Percentiles rank a stretch among this genome's conserved stretches.
Evolutionary conservation across 2,888 invertebrate species (phyloP).

Genomic region (Drosophila longiperda): DNA sequence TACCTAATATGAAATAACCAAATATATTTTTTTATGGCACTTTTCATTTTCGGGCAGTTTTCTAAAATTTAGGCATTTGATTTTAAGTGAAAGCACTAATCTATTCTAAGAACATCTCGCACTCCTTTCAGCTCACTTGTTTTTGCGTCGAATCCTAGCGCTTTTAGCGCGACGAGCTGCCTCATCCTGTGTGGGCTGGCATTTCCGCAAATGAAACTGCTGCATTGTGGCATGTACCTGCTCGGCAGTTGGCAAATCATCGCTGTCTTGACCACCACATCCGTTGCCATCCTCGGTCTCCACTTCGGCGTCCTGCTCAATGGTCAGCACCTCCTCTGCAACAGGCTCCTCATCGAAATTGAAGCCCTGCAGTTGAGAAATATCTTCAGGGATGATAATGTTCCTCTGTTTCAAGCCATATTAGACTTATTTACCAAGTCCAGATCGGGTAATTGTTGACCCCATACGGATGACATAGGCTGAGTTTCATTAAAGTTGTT

Average conservation of each 20-base stretch:
- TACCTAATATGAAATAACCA: not conserved
- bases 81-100: not conserved
- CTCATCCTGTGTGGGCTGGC: constrained; percentile 81
- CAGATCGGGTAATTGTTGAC: constrained; percentile 56
- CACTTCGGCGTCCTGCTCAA: constrained; percentile 81
- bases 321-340: constrained; percentile 77
- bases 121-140: constrained; percentile 66
- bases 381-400: not conserved
- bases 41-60: not conserved
- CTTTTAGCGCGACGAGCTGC: constrained; percentile 81
- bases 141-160: constrained; percentile 80
- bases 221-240: constrained; percentile 85
- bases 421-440: constrained; percentile 59
- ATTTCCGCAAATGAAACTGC: constrained; percentile 83
- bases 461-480: constrained; percentile 75
- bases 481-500: constrained; percentile 53
- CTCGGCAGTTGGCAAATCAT: constrained; percentile 82
- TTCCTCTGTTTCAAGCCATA: not conserved
- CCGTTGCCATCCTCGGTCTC: constrained; percentile 80
- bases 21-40: not conserved
- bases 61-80: not conserved
- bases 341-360: constrained; percentile 78
- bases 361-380: constrained; percentile 55
- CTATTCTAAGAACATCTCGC: not conserved
- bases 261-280: constrained; percentile 60